These are phyloP conservation scores for Tigriopus japonicus DNA, from an alignment of 1,140 invertebrate species.

Conservation along the genomic window DNA sequence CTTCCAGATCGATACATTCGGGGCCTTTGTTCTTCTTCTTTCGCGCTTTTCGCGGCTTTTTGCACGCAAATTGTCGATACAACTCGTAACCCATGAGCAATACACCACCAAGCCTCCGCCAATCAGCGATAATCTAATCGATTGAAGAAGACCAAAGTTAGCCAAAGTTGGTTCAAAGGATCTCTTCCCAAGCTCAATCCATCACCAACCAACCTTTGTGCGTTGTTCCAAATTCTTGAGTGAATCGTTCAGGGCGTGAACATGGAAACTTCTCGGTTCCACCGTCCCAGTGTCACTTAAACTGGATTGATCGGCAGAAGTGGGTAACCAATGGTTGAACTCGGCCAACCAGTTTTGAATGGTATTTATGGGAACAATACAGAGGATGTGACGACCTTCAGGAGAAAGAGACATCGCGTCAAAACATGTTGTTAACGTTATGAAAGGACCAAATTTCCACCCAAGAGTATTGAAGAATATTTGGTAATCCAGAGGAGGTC, in stretches of 20 bases:
- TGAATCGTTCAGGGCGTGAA: conserved; percentile 80
- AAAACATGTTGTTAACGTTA: neutral
- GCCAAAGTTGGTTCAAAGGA: conserved; percentile 30
- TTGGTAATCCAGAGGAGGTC: too few relatives aligned
- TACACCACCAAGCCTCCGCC: conserved; percentile 52
- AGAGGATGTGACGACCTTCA: conserved; percentile 41
- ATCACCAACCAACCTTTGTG: conserved; percentile 39
- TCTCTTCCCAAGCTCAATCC: too few relatives aligned
- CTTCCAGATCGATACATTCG: conserved; percentile 31
- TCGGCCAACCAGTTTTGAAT: conserved; percentile 95
- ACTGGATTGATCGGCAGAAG: neutral
- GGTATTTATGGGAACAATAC: conserved; percentile 97
- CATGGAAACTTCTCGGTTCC: conserved; percentile 54
- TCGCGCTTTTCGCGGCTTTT: conserved; percentile 29
- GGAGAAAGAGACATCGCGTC: neutral
- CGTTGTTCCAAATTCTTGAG: conserved; percentile 58
- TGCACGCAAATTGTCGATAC: conserved; percentile 61
- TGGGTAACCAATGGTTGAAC: conserved; percentile 87
- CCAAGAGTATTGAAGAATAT: too few relatives aligned
- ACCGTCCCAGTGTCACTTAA: conserved; percentile 16
- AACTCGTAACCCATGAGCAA: conserved; percentile 94
- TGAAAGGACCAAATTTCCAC: neutral
- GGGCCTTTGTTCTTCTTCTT: conserved; percentile 32
- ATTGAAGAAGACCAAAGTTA: conserved; percentile 14
- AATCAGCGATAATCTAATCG: neutral